These are phyloP conservation scores for Siniperca obscura DNA, from an alignment of 2,797 vertebrate species.

Conservation along the genomic window DNA sequence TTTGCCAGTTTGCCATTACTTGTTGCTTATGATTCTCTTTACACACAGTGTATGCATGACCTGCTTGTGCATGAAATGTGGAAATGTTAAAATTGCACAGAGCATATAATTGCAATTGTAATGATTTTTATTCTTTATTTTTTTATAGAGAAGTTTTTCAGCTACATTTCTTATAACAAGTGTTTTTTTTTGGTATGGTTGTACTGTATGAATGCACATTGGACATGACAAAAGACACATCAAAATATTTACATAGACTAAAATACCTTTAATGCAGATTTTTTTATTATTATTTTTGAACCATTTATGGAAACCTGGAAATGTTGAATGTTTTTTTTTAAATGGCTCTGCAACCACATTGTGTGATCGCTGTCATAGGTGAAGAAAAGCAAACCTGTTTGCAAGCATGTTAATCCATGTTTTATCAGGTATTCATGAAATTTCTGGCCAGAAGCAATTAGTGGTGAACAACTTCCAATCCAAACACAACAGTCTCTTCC, in stretches of 20 bases:
- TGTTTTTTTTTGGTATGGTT: constrained; percentile 9
- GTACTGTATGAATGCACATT: neutral
- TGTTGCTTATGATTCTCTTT: constrained; percentile 66
- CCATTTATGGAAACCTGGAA: neutral
- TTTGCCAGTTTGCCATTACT: constrained; percentile 64
- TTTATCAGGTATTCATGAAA: neutral
- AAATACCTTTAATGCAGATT: neutral
- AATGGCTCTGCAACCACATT: neutral
- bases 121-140: constrained; percentile 50
- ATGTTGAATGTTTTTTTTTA: neutral
- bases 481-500: constrained; percentile 28
- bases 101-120: constrained; percentile 70
- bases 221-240: neutral
- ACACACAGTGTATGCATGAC: constrained; percentile 52
- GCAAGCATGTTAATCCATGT: neutral
- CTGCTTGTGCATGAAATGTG: constrained; percentile 58
- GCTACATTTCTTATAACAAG: constrained; percentile 38
- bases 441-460: constrained; percentile 42
- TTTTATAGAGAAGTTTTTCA: constrained; percentile 46
- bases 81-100: constrained; percentile 63
- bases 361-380: neutral
- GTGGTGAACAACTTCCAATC: constrained; percentile 24
- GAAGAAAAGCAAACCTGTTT: neutral
- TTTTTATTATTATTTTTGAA: neutral
- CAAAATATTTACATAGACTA: constrained; percentile 1